Conservation (phyloP, 2,797 vertebrate genomes). For the Sorex maritimensis region DNA sequence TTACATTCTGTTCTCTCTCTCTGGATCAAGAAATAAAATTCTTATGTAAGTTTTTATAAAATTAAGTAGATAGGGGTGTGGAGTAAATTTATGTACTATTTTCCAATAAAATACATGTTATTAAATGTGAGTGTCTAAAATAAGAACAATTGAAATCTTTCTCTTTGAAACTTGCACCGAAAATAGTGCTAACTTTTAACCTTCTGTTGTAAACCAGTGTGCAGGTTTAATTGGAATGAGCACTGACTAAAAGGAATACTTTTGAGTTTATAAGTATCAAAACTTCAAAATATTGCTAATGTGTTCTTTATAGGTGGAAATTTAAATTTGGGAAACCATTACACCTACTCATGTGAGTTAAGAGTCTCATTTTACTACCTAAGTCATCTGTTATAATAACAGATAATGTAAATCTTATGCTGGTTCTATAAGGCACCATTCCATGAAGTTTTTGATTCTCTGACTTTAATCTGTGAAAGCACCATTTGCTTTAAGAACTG, state of each 20-base stretch:
- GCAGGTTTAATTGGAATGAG: background rate
- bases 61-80: background rate
- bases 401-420: background rate
- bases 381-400: background rate
- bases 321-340: slow-evolving; percentile 31
- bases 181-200: background rate
- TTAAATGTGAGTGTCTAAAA: background rate
- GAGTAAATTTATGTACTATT: background rate
- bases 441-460: background rate
- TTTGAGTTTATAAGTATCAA: background rate
- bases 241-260: background rate
- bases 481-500: background rate
- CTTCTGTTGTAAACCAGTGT: background rate
- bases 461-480: background rate
- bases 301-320: background rate
- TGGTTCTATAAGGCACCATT: background rate
- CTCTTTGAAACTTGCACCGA: background rate
- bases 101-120: background rate
- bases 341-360: background rate
- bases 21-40: background rate
- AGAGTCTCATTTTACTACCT: background rate
- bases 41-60: background rate
- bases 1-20: no score
- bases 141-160: background rate
- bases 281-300: background rate